phyloP scores from a whole-genome alignment of 2,888 invertebrate species.

The Taphrorychus bicolor region DNA sequence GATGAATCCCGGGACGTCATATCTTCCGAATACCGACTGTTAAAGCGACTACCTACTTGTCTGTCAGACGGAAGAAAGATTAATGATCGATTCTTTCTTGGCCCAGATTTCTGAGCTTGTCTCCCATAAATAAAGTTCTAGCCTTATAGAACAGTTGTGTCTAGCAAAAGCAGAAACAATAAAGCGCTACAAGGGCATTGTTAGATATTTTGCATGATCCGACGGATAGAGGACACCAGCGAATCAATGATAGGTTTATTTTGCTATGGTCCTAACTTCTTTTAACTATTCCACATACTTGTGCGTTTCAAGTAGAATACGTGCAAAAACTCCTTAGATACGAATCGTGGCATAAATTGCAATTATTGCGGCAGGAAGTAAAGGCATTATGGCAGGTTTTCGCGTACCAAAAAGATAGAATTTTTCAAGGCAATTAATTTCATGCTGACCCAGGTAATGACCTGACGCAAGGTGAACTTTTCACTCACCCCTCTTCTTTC shows the following conservation, averaged over 20 bases:
- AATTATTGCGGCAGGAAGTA: constrained; percentile 1
- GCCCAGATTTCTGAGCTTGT: not conserved
- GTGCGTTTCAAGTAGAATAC: not conserved
- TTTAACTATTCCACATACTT: too few species aligned
- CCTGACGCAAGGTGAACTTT: constrained; percentile 29
- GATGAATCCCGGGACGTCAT: not conserved
- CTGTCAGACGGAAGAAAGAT: not conserved
- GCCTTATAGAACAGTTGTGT: not conserved
- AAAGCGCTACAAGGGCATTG: not conserved
- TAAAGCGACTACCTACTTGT: not conserved
- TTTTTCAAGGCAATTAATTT: constrained; percentile 23
- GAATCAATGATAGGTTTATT: too few species aligned
- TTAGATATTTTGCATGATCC: too few species aligned
- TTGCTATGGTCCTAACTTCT: too few species aligned
- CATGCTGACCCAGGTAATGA: constrained; percentile 25
- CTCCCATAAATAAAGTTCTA: not conserved
- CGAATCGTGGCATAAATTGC: not conserved
- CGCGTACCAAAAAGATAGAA: constrained; percentile 8
- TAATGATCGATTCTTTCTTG: not conserved
- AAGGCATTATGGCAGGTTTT: not conserved
- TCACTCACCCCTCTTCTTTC: constrained; percentile 50
- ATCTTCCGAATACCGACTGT: not conserved
- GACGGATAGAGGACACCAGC: too few species aligned
- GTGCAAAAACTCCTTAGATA: not conserved
- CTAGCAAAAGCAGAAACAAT: not conserved